Percentiles rank a stretch among this genome's conserved stretches.
Evolutionary conservation across 2,888 invertebrate genomes (phyloP).

Genomic region (Caenorhabditis zanzibari): DNA sequence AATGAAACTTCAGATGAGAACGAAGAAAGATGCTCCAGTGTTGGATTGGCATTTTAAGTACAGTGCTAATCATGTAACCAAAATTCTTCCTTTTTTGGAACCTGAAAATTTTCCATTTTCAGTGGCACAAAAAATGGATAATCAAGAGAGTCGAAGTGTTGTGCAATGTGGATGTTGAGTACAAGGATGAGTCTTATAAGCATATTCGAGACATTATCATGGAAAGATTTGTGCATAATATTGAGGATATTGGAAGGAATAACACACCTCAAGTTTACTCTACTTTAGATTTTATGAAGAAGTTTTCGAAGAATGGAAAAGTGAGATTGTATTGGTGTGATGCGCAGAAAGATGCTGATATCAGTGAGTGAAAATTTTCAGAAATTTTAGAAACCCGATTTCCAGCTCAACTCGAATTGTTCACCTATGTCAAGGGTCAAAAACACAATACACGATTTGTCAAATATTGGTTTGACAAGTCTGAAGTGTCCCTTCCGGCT

Average conservation of each 20-base stretch:
- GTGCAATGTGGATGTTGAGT: not conserved
- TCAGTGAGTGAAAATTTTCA: not conserved
- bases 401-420: conserved; percentile 5
- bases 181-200: not conserved
- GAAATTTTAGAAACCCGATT: not conserved
- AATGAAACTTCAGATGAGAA: conserved; percentile 5
- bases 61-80: not conserved
- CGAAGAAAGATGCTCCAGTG: not conserved
- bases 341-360: too few species aligned
- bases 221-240: not conserved
- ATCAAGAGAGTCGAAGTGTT: not conserved
- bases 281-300: not conserved
- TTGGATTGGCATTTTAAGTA: conserved; percentile 14
- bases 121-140: not conserved
- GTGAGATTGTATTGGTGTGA: not conserved
- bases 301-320: conserved; percentile 4
- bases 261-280: not conserved
- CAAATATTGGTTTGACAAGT: not conserved
- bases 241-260: not conserved
- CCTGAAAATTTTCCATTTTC: not conserved
- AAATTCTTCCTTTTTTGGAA: not conserved
- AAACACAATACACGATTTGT: not conserved
- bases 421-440: not conserved
- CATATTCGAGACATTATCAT: not conserved
- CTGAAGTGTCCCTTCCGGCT: not conserved